Base-by-base conservation (phyloP, 2,113 vertebrate species). In the Platichthys flesus region DNA sequence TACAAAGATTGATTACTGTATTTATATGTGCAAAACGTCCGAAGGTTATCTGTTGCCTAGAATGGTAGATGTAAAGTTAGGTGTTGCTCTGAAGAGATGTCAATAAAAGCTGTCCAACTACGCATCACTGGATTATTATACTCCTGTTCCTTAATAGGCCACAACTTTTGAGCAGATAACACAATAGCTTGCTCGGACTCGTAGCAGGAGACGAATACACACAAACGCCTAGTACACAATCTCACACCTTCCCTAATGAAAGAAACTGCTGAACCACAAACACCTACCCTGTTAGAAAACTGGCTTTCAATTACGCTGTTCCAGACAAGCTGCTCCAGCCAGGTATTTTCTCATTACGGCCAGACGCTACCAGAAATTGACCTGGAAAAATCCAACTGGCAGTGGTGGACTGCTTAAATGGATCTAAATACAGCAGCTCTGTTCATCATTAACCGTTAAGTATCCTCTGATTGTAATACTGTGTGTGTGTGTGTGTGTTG, bases 251-350 rank as follows among this genome's bases (percentile, higher is more conserved):
- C 37, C 49, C 71, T 76, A 76, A 85, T 79, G 85, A 87, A 75
- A 72, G 72, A 81, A 81, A 83, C 24, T 71, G 76, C 78, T 78
- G 75, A 81, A 84, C 37, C 81, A 72, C 76, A 87, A 83, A 86
- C 55, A 73, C 58, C 40, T 74, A 71, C 72, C 74, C 60, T 76
- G 66, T 68, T 61, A 82, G 73, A 76, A 79, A 89, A 89, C 78
- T 75, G 76, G 67, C 77, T 85, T 89, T 89, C 85, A 83, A 85
- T 89, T 89, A 88, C 45, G 67, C 75, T 60, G 26, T 71, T 54
- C 61, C 18, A 0, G 66, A 78, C 67, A 21, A 62, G 75, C 68
- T 62, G 54, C 76, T 74, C 21, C 60, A 28, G 76, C 76, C 71
- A 81, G 67, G 76, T 49, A 63, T 76, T 79, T 79, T 86, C 74